Percentiles rank a stretch among this genome's conserved stretches.
Evolutionary conservation across 30 jellyfish, hydroid and myxozoan genomes (phyloP).

Genomic region (Aurelia sp.): DNA sequence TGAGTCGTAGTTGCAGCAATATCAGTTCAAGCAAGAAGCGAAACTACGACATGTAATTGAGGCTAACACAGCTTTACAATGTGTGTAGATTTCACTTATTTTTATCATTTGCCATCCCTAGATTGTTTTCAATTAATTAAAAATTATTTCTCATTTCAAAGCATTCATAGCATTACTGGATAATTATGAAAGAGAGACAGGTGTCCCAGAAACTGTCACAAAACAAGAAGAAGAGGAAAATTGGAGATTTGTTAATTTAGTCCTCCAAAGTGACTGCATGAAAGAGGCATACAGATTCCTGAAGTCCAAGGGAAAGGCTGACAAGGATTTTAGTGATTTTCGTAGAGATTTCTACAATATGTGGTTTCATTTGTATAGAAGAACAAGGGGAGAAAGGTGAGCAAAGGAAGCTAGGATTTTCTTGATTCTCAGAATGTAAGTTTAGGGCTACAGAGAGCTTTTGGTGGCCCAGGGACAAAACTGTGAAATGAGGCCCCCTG

Average conservation of each 20-base stretch:
- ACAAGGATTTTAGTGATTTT: slow-evolving; percentile 48
- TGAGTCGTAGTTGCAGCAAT: too few species aligned
- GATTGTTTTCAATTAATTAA: too few species aligned
- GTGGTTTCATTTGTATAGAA: slow-evolving; percentile 86
- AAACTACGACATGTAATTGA: too few species aligned
- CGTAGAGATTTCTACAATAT: slow-evolving; percentile 67
- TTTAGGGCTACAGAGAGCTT: too few species aligned
- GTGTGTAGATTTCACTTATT: too few species aligned
- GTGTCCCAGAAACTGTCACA: slow-evolving; percentile 81
- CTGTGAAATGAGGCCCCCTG: too few species aligned
- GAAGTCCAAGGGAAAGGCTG: slow-evolving; percentile 51
- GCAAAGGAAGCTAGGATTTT: not conserved
- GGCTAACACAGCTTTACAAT: too few species aligned
- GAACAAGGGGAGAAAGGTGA: slow-evolving; percentile 84
- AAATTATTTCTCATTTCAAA: not conserved
- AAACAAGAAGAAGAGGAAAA: slow-evolving; percentile 76
- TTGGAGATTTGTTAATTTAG: slow-evolving; percentile 67
- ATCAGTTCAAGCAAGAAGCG: too few species aligned
- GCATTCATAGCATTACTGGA: slow-evolving; percentile 93
- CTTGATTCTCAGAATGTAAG: too few species aligned
- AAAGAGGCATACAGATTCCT: slow-evolving; percentile 78
- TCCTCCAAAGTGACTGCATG: slow-evolving; percentile 71
- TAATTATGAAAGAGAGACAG: slow-evolving; percentile 84
- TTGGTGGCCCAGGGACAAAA: too few species aligned
- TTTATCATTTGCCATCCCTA: too few species aligned